Percentiles rank a stretch among this genome's conserved stretches.
phyloP scores from a whole-genome alignment of 1,140 invertebrate species.

The Lasioglossum albipes region DNA sequence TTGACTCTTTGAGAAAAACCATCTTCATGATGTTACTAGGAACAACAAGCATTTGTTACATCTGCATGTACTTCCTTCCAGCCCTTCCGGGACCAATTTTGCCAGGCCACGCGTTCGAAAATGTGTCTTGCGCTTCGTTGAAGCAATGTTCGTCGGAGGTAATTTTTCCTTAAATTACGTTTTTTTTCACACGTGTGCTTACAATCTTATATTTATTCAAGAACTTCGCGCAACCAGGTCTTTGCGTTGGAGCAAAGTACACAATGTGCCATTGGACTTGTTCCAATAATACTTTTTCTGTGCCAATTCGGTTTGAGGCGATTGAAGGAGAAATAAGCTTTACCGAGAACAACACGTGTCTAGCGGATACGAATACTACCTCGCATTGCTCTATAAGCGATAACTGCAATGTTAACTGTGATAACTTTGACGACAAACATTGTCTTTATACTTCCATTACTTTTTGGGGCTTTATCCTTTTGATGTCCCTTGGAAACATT shows the following conservation, averaged over 20 bases:
- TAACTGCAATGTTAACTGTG: slow-evolving; percentile 59
- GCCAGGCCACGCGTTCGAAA: slow-evolving; percentile 62
- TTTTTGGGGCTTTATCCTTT: slow-evolving; percentile 87
- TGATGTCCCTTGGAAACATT: slow-evolving; percentile 86
- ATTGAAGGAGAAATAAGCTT: slow-evolving; percentile 36
- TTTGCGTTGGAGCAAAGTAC: slow-evolving; percentile 33
- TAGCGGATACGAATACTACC: slow-evolving; percentile 39
- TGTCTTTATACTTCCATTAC: slow-evolving; percentile 81
- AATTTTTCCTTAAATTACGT: slow-evolving; percentile 31
- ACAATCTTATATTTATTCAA: slow-evolving; percentile 32
- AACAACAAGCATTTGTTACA: slow-evolving; percentile 83
- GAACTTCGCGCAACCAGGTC: slow-evolving; percentile 28
- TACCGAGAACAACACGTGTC: slow-evolving; percentile 66
- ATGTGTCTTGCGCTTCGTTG: slow-evolving; percentile 63
- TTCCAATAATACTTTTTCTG: slow-evolving; percentile 50
- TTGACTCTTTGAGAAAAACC: slow-evolving; percentile 83
- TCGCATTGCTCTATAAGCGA: slow-evolving; percentile 26
- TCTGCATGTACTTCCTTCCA: slow-evolving; percentile 85
- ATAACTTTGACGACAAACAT: slow-evolving; percentile 53
- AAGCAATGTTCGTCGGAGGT: slow-evolving; percentile 63
- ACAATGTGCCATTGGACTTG: slow-evolving; percentile 66
- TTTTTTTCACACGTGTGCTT: background rate
- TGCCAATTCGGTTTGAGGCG: slow-evolving; percentile 50
- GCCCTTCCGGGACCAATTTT: slow-evolving; percentile 69
- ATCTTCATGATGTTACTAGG: slow-evolving; percentile 85